A percentile compares a stretch with the other conserved stretches of the same genome.
phyloP scores from a whole-genome alignment of 2,888 invertebrate species.

The Drosophila diplacantha region DNA sequence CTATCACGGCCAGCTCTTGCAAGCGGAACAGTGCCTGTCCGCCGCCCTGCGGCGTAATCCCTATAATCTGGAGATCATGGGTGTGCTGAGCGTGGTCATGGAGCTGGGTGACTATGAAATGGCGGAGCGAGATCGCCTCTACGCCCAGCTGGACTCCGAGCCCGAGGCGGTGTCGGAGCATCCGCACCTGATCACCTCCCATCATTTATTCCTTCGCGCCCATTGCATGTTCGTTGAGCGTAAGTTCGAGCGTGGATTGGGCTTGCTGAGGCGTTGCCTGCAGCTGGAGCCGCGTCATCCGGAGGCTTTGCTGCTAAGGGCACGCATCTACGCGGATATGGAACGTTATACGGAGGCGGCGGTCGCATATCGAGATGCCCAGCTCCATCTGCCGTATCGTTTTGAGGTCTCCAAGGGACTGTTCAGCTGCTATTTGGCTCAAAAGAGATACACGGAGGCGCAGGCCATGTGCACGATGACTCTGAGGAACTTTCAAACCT shows the following conservation, averaged over 20 bases:
- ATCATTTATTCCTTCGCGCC: conserved; percentile 88
- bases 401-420: conserved; percentile 87
- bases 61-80: conserved; percentile 81
- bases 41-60: conserved; percentile 79
- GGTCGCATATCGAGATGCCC: conserved; percentile 68
- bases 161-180: conserved; percentile 74
- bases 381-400: conserved; percentile 73
- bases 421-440: conserved; percentile 85
- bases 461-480: conserved; percentile 84
- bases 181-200: conserved; percentile 79
- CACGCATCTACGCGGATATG: conserved; percentile 71
- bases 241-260: conserved; percentile 83
- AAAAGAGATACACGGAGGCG: conserved; percentile 85
- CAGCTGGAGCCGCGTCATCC: conserved; percentile 82
- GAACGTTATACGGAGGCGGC: conserved; percentile 74
- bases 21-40: conserved; percentile 79
- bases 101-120: conserved; percentile 80
- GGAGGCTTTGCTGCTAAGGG: conserved; percentile 86
- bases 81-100: conserved; percentile 82
- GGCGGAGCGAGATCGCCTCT: conserved; percentile 82
- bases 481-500: conserved; percentile 85
- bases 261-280: conserved; percentile 86
- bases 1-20: conserved; percentile 84
- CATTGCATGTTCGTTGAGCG: conserved; percentile 81
- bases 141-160: conserved; percentile 74